phyloP scores from a whole-genome alignment of 23 tunicate genomes.

The Trididemnum clinides region DNA sequence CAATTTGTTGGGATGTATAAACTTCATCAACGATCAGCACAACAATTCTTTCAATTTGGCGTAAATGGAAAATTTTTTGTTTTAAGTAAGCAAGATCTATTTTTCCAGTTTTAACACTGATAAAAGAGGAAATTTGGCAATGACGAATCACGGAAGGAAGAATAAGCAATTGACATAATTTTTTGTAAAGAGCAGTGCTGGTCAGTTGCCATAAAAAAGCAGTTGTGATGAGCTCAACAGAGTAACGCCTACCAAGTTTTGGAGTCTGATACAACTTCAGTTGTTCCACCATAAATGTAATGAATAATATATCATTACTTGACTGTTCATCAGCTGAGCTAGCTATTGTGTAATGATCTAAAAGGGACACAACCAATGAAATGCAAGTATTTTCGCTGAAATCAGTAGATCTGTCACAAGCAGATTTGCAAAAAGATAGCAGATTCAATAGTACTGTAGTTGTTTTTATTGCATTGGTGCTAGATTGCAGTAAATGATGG shows the following conservation, averaged over 20 bases:
- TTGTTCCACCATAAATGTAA: not conserved
- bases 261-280: not conserved
- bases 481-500: not conserved
- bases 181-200: conserved; percentile 8
- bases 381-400: not conserved
- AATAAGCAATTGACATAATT: not conserved
- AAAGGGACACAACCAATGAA: not conserved
- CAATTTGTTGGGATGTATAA: conserved; percentile 12
- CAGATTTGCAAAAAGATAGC: not conserved
- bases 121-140: not conserved
- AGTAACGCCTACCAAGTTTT: not conserved
- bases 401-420: not conserved
- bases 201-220: conserved; percentile 31
- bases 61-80: not conserved
- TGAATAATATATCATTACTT: not conserved
- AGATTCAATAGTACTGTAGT: not conserved
- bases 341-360: not conserved
- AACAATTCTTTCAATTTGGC: not conserved
- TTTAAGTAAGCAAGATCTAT: not conserved
- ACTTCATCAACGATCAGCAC: conserved; percentile 30
- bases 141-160: not conserved
- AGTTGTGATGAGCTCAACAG: not conserved
- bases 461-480: not conserved
- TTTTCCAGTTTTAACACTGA: not conserved
- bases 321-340: not conserved